Percentiles rank a stretch among this genome's conserved stretches.
phyloP scores from a whole-genome alignment of 2,797 vertebrate species.

The Botia almorhae region DNA sequence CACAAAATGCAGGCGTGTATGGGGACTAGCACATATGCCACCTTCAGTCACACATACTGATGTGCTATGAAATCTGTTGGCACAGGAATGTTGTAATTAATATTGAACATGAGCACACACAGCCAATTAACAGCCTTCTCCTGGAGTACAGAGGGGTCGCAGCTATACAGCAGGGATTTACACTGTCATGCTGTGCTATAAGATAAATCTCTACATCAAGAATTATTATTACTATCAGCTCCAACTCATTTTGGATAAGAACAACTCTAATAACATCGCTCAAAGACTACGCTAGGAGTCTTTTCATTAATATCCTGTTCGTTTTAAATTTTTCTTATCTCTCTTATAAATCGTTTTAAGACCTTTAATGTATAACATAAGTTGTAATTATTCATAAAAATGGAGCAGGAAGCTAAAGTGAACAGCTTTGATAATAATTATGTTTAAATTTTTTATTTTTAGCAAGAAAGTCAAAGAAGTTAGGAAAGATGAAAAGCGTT shows the following conservation, averaged over 20 bases:
- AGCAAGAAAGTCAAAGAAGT: constrained; percentile 98
- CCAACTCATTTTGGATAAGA: constrained; percentile 30
- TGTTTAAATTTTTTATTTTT: constrained; percentile 19
- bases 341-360: constrained; percentile 21
- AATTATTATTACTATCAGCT: constrained; percentile 41
- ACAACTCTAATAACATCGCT: constrained; percentile 1
- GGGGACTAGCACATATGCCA: constrained; percentile 14
- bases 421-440: constrained; percentile 8
- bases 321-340: constrained; percentile 34
- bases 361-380: constrained; percentile 21
- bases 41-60: constrained; percentile 31
- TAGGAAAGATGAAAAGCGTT: constrained; percentile 94
- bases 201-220: constrained; percentile 31
- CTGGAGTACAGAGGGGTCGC: constrained; percentile 16
- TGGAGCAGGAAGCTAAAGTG: neutral
- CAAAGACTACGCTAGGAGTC: constrained; percentile 8
- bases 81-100: constrained; percentile 33
- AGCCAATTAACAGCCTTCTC: constrained; percentile 21
- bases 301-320: constrained; percentile 35
- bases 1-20: neutral
- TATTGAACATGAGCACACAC: constrained; percentile 28
- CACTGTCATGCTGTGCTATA: constrained; percentile 27
- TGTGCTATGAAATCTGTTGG: constrained; percentile 35
- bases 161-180: constrained; percentile 25
- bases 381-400: constrained; percentile 32